phyloP scores from a whole-genome alignment of 2,113 vertebrate species.

The Leucopternis melanops region DNA sequence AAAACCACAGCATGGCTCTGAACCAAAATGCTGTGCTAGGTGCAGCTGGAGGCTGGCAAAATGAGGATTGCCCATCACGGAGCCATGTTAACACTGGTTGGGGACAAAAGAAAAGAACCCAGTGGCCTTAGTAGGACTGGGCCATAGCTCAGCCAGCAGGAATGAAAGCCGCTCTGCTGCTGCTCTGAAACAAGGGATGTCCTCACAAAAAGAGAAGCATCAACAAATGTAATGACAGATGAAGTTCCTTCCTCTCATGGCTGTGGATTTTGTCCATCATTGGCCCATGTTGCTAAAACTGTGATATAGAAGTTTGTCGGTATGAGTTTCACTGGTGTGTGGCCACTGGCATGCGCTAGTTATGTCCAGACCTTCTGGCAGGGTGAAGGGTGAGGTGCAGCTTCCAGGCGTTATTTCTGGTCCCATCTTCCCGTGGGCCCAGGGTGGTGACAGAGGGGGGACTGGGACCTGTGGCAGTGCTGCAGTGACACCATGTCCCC shows the following conservation, averaged over 20 bases:
- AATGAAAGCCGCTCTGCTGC: background rate
- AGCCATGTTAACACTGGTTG: background rate
- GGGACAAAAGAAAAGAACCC: background rate
- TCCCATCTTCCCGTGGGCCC: background rate
- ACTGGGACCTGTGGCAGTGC: background rate
- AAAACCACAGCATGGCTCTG: background rate
- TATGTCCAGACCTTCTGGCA: background rate
- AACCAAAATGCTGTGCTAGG: background rate
- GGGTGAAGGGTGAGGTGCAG: background rate
- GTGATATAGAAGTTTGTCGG: background rate
- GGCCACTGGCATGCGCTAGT: background rate
- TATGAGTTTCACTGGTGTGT: background rate
- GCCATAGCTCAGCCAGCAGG: background rate
- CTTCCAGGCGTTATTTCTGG: background rate
- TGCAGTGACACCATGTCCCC: background rate
- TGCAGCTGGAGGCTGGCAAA: background rate
- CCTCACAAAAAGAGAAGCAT: background rate
- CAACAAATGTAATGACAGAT: background rate
- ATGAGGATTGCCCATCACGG: background rate
- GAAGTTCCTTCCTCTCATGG: background rate
- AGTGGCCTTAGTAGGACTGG: too few relatives aligned
- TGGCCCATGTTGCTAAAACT: background rate
- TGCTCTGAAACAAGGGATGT: background rate
- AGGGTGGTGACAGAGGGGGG: rapidly evolving
- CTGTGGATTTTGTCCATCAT: background rate